Evolutionary conservation across 1,140 invertebrate species (phyloP).

Genomic region (Samia ricini): DNA sequence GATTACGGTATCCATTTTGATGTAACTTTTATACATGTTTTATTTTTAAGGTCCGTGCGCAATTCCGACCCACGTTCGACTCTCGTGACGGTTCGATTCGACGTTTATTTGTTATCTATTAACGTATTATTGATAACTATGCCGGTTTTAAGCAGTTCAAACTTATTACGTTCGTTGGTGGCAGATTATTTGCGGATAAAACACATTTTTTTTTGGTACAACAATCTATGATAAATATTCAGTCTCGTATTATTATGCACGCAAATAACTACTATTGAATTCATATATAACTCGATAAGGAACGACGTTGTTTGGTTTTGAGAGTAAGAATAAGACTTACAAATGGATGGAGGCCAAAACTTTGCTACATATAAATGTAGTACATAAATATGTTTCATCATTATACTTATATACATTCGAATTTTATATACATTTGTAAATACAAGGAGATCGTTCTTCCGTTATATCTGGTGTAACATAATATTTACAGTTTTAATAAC

Average conservation of each 20-base stretch:
- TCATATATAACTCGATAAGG: neutral
- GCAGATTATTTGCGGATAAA: constrained; percentile 19
- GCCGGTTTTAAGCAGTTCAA: constrained; percentile 33
- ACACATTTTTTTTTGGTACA: constrained; percentile 17
- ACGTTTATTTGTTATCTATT: constrained; percentile 52
- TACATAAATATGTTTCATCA: too few relatives aligned
- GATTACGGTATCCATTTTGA: neutral
- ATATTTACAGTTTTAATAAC: too few relatives aligned
- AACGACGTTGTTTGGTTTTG: neutral
- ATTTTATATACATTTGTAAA: too few relatives aligned
- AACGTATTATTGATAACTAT: constrained; percentile 35
- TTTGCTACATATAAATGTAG: neutral
- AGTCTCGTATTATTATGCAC: constrained; percentile 4
- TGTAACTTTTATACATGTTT: neutral
- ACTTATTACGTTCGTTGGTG: constrained; percentile 22
- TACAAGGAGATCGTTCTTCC: too few relatives aligned
- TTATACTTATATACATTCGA: too few relatives aligned
- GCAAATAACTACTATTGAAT: neutral
- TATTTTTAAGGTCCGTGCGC: neutral
- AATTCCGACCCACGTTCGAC: constrained; percentile 45
- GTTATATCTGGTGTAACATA: too few relatives aligned
- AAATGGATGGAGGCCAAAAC: neutral
- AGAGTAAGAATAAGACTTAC: neutral
- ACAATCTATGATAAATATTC: constrained; percentile 8
- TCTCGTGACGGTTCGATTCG: constrained; percentile 41